A percentile compares a stretch with the other conserved stretches of the same genome.
phyloP scores from a whole-genome alignment of 2,888 invertebrate species.

The Bellardia bayeri region DNA sequence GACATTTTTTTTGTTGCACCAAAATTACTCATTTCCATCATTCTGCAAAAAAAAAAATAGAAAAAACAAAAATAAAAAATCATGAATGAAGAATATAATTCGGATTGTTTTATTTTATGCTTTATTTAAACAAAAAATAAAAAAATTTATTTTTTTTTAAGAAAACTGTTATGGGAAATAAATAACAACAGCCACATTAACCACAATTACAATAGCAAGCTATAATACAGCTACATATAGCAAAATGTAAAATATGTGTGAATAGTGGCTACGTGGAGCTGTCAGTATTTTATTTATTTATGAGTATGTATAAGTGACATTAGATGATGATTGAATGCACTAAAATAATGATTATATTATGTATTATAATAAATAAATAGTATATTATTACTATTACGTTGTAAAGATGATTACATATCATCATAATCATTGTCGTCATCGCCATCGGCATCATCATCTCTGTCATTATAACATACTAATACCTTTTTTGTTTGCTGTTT shows the following conservation, averaged over 20 bases:
- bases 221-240: background rate
- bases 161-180: conserved; percentile 69
- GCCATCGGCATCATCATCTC: conserved; percentile 37
- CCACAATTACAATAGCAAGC: conserved; percentile 54
- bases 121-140: conserved; percentile 38
- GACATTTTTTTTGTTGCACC: conserved; percentile 83
- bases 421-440: conserved; percentile 22
- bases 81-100: conserved; percentile 32
- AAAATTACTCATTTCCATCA: conserved; percentile 84
- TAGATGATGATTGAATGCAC: conserved; percentile 35
- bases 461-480: conserved; percentile 42
- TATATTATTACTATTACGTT: conserved; percentile 40
- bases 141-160: conserved; percentile 39
- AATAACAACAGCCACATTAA: conserved; percentile 50
- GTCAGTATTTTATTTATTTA: conserved; percentile 34
- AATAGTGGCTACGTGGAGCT: conserved; percentile 31
- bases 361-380: background rate
- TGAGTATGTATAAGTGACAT: conserved; percentile 41
- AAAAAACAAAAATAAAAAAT: conserved; percentile 15
- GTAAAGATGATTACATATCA: conserved; percentile 37
- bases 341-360: conserved; percentile 39
- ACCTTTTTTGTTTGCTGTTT: conserved; percentile 25
- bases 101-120: conserved; percentile 27
- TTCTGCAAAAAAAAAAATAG: conserved; percentile 77
- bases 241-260: conserved; percentile 55